Base-by-base conservation (phyloP, 2,113 vertebrate species). In the Stomatorhinus ivindoensis region DNA sequence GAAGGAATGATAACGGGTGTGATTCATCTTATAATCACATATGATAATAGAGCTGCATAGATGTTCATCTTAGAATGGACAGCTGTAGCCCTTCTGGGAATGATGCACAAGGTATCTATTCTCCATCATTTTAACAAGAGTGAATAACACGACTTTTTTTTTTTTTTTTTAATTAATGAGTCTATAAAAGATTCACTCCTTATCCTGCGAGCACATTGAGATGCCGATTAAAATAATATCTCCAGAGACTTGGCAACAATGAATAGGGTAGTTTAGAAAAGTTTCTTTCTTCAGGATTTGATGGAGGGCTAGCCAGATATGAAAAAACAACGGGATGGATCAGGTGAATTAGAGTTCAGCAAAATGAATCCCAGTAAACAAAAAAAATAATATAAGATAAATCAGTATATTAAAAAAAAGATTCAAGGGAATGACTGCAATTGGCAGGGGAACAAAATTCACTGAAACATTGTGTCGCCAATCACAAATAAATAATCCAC, bases 21-120 rank as follows among this genome's bases (percentile, higher is more conserved):
- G 82, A 84, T 84, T 46, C 39, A 84, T 84, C 44, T 84, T n/a
- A 84, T 84, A 84, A 84, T 84, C 82, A 84, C 19, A 44, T 47
- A 27, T 87, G 55, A 53, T 87, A 13, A 87, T 87, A 87, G 85
- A 51, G 0, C 27, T 13, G 55, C 50, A 84, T 10, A 51, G 47
- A 4, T 21, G 42, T 87, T 47, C 85, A 53, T 53, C 48, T 47
- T 19, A 87, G 50, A 87, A 86, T 86, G 47, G 19, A 55, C 85
- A 55, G 85, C 85, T 87, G 44, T 53, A 13, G 47, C 15, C 46
- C 11, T 27, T 48, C 3, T 9, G 48, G 50, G 27, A 39, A 53
- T 87, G 85, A 55, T 48, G 48, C 35, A 17, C 50, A 55, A 87
- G 27, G 27, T 9, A 53, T 87, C 47, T 17, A 19, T 53, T 86